Evolutionary conservation across 2,113 vertebrate species (phyloP).

Genomic region (Sarotherodon lohbergeri): DNA sequence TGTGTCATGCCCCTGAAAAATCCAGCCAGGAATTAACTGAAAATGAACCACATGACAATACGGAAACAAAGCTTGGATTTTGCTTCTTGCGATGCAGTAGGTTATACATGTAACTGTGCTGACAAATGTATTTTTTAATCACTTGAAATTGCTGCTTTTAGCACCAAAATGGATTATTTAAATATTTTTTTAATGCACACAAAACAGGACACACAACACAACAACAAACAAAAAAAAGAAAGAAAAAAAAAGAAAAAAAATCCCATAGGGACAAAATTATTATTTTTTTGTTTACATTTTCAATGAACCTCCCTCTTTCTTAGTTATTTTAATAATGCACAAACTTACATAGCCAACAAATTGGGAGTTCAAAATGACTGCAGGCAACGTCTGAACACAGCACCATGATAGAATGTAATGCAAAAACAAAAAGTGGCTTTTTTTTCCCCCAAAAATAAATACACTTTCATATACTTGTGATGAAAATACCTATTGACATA

Average conservation of each 20-base stretch:
- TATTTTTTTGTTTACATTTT: constrained; percentile 31
- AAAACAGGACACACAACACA: constrained; percentile 40
- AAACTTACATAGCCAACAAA: constrained; percentile 55
- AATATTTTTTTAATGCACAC: constrained; percentile 57
- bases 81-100: constrained; percentile 42
- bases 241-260: constrained; percentile 19
- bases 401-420: constrained; percentile 68
- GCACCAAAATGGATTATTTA: constrained; percentile 70
- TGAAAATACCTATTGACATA: constrained; percentile 57
- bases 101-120: constrained; percentile 17
- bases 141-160: constrained; percentile 53
- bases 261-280: constrained; percentile 89
- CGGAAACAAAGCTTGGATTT: constrained; percentile 34
- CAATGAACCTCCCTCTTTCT: constrained; percentile 45
- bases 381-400: constrained; percentile 69
- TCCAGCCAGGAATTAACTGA: constrained; percentile 24
- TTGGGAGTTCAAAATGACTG: constrained; percentile 45
- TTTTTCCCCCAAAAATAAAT: constrained; percentile 70
- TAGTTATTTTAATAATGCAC: constrained; percentile 67
- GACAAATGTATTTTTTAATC: constrained; percentile 10
- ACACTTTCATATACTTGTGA: constrained; percentile 57
- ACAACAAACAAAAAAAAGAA: constrained; percentile 1
- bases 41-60: constrained; percentile 23
- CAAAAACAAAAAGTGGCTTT: constrained; percentile 68
- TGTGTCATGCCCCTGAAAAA: constrained; percentile 37